phyloP scores from a whole-genome alignment of 2,797 vertebrate species.

The Huso huso region DNA sequence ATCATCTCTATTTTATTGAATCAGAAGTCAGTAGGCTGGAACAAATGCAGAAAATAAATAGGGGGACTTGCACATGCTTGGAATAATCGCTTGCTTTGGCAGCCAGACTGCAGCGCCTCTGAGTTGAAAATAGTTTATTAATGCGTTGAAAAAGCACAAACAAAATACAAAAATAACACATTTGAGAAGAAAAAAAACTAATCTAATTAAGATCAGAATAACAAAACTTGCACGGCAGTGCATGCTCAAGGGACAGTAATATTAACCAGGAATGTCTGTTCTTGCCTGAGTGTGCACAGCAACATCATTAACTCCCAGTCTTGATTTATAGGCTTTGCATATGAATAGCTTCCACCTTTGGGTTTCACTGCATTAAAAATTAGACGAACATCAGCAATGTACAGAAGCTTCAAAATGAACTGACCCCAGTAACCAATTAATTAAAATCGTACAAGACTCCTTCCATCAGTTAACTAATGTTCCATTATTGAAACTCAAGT shows the following conservation, averaged over 20 bases:
- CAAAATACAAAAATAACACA: no score
- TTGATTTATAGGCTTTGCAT: background rate
- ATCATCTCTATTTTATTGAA: conserved; percentile 50
- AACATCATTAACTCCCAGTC: background rate
- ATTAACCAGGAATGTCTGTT: no score
- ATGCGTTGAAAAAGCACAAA: no score
- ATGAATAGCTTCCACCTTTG: background rate
- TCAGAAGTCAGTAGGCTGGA: conserved; percentile 47
- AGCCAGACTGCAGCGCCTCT: conserved; percentile 35
- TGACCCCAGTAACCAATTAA: background rate
- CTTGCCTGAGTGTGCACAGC: background rate
- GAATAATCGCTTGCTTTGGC: conserved; percentile 38
- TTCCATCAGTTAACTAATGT: background rate
- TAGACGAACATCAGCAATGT: no score
- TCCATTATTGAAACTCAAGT: background rate
- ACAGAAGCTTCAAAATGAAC: background rate
- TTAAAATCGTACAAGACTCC: background rate
- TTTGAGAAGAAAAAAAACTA: no score
- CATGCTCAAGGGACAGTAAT: no score
- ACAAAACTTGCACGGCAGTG: no score
- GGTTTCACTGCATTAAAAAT: background rate
- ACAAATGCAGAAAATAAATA: conserved; percentile 56
- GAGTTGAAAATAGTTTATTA: no score
- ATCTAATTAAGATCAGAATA: no score
- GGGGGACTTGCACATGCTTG: conserved; percentile 36